phyloP scores from a whole-genome alignment of 2,888 invertebrate genomes.

The Drosophila testacea region DNA sequence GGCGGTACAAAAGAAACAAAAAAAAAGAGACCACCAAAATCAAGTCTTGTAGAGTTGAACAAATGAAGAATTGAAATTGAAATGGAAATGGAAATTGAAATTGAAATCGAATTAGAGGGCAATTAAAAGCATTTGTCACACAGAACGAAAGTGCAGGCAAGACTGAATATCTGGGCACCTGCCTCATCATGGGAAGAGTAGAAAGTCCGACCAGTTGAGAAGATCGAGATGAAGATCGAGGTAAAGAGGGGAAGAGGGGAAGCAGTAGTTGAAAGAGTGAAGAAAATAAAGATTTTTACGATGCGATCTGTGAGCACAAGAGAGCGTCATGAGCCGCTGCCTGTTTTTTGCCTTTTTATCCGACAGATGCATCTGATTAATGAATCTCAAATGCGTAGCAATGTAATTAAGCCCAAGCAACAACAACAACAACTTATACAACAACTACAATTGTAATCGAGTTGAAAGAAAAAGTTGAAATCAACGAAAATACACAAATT shows the following conservation, averaged over 20 bases:
- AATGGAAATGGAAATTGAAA: constrained; percentile 22
- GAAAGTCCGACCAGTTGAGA: constrained; percentile 15
- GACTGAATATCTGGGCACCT: constrained; percentile 17
- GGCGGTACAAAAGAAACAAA: constrained; percentile 22
- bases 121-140: constrained; percentile 67
- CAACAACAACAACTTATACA: constrained; percentile 16
- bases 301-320: constrained; percentile 50
- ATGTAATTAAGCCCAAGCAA: constrained; percentile 71
- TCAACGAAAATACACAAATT: constrained; percentile 21
- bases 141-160: constrained; percentile 29
- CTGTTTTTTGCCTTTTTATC: constrained; percentile 59
- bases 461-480: constrained; percentile 58
- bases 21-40: constrained; percentile 2
- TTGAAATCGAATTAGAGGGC: constrained; percentile 40
- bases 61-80: constrained; percentile 15
- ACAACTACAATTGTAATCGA: constrained; percentile 27
- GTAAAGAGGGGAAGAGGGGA: neutral
- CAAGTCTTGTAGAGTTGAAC: constrained; percentile 23
- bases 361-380: constrained; percentile 81
- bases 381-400: constrained; percentile 69
- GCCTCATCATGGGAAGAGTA: constrained; percentile 2
- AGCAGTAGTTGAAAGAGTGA: constrained; percentile 13
- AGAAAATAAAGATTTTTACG: constrained; percentile 44
- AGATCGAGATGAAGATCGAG: neutral
- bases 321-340: constrained; percentile 65